These are phyloP conservation scores for Hirtodrosophila trivittata DNA, from an alignment of 2,888 invertebrate genomes.

Conservation along the genomic window DNA sequence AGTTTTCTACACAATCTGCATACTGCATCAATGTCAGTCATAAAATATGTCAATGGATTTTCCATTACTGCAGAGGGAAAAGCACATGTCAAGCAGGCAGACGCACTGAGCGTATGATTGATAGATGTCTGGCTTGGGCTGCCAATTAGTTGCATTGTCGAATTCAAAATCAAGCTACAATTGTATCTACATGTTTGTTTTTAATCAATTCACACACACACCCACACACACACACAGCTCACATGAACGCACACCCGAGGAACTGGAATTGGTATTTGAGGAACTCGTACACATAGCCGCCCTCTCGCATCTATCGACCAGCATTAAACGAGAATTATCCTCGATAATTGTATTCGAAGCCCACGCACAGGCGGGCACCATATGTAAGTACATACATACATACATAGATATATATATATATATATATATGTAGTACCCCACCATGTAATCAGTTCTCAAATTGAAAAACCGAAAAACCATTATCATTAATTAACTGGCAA, in stretches of 20 bases:
- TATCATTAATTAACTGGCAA: slow-evolving; percentile 25
- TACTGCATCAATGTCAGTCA: no score
- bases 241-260: slow-evolving; percentile 90
- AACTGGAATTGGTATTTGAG: slow-evolving; percentile 92
- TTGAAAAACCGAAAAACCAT: slow-evolving; percentile 21
- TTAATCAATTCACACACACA: slow-evolving; percentile 38
- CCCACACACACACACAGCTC: slow-evolving; percentile 84
- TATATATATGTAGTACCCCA: no score
- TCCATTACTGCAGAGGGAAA: no score
- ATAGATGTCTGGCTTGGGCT: slow-evolving; percentile 20
- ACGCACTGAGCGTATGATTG: slow-evolving; percentile 22
- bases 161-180: slow-evolving; percentile 13
- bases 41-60: background rate
- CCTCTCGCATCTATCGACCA: slow-evolving; percentile 91
- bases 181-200: slow-evolving; percentile 35
- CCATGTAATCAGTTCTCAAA: slow-evolving; percentile 4
- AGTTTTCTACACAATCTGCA: no score
- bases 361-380: slow-evolving; percentile 90
- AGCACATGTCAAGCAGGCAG: background rate
- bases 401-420: background rate
- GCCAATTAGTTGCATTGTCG: slow-evolving; percentile 39
- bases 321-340: slow-evolving; percentile 91
- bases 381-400: slow-evolving; percentile 86
- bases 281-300: slow-evolving; percentile 92
- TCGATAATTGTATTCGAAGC: slow-evolving; percentile 92